phyloP scores from a whole-genome alignment of 53 echinoderm and acorn worm genomes.

The Astropecten irregularis region DNA sequence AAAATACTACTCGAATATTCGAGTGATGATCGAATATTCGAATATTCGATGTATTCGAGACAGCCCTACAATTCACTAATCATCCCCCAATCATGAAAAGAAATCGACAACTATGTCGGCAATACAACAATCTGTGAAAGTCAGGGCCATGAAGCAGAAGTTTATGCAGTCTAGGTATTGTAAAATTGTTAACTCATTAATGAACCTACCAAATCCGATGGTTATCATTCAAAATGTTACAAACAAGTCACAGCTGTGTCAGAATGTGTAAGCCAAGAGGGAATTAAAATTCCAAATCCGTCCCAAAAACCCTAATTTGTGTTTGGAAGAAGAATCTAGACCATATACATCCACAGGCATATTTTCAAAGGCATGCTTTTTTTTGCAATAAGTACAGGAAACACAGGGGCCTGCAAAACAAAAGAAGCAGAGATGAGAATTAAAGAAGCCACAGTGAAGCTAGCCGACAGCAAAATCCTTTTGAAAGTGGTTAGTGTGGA shows the following conservation, averaged over 20 bases:
- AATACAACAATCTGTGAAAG: too few species aligned
- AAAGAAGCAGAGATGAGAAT: slow-evolving; percentile 7
- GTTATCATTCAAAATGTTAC: slow-evolving; percentile 9
- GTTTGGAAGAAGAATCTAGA: neutral
- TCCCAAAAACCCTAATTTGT: neutral
- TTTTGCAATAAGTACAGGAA: neutral
- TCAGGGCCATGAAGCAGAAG: neutral
- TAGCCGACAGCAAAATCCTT: slow-evolving; percentile 1
- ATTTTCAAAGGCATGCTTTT: slow-evolving; percentile 13
- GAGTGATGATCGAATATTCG: too few species aligned
- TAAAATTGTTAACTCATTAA: neutral
- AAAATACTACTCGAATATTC: too few species aligned
- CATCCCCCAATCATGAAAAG: too few species aligned
- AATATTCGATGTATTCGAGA: too few species aligned
- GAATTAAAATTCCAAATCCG: neutral
- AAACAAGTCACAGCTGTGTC: neutral
- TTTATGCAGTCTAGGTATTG: slow-evolving; percentile 1
- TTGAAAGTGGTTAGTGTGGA: slow-evolving; percentile 4
- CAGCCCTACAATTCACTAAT: too few species aligned
- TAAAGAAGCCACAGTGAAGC: slow-evolving; percentile 21
- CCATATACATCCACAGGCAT: neutral
- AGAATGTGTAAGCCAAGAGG: neutral
- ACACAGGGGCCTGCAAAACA: slow-evolving; percentile 29
- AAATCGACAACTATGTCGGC: too few species aligned
- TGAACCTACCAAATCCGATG: neutral